Evolutionary conservation across 2,797 vertebrate genomes (phyloP).

Genomic region (Tenualosa thibaudeaui): DNA sequence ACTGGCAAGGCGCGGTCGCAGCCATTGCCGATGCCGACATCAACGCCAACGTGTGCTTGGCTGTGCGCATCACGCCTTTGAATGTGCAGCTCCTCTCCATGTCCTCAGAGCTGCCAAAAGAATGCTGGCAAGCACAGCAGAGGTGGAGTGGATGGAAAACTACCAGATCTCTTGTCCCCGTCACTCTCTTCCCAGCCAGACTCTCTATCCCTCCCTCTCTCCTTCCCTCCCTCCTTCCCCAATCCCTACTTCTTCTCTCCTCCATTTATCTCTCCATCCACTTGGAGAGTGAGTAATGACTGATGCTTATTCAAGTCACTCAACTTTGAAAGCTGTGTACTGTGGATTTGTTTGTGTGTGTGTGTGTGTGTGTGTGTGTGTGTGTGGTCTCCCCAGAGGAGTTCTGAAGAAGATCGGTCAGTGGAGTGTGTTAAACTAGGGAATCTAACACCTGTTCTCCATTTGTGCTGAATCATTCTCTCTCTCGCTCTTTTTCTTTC

Average conservation of each 20-base stretch:
- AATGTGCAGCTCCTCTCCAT: not conserved
- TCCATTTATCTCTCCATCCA: not conserved
- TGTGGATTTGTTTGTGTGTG: not conserved
- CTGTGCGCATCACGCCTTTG: not conserved
- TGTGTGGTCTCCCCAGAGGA: not conserved
- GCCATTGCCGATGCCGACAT: not conserved
- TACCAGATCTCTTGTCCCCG: not conserved
- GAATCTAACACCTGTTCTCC: not conserved
- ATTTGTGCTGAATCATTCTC: not conserved
- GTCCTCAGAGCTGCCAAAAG: not conserved
- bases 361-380: not conserved
- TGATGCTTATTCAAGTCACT: not conserved
- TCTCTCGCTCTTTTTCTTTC: not conserved
- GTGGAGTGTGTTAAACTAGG: not conserved
- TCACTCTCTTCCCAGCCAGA: not conserved
- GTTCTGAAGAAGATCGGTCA: not conserved
- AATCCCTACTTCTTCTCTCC: not conserved
- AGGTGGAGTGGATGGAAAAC: not conserved
- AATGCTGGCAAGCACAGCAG: conserved; percentile 3
- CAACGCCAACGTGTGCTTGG: not conserved
- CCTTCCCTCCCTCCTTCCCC: not conserved
- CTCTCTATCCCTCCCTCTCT: not conserved
- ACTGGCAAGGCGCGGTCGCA: not conserved
- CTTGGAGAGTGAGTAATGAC: not conserved
- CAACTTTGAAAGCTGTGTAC: not conserved